These are phyloP conservation scores for Lagria hirta DNA, from an alignment of 2,888 invertebrate genomes.

Conservation along the genomic window DNA sequence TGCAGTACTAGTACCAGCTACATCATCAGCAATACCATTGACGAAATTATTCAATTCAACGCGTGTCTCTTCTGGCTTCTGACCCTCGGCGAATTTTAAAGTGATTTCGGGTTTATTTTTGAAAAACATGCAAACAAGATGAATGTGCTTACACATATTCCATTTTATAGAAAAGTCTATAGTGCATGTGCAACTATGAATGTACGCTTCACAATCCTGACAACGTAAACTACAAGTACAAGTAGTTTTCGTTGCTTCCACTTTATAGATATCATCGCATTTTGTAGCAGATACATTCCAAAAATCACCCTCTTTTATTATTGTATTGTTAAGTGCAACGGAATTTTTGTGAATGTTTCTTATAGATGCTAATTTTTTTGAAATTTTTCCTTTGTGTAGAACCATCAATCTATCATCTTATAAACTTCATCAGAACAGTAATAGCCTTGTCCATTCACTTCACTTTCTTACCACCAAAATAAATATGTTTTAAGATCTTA, in stretches of 20 bases:
- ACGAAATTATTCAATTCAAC: too few species aligned
- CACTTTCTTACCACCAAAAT: slow-evolving; percentile 31
- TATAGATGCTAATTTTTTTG: slow-evolving; percentile 22
- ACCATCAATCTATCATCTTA: slow-evolving; percentile 28
- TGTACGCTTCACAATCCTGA: slow-evolving; percentile 19
- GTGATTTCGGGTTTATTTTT: too few species aligned
- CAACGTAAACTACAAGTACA: slow-evolving; percentile 25
- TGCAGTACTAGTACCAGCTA: too few species aligned
- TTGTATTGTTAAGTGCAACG: slow-evolving; percentile 5
- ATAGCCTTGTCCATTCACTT: slow-evolving; percentile 34
- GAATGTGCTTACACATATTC: slow-evolving; percentile 18
- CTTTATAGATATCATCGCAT: slow-evolving; percentile 8
- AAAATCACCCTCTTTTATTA: slow-evolving; percentile 6
- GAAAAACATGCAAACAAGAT: too few species aligned
- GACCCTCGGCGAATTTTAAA: too few species aligned
- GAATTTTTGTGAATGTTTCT: slow-evolving; percentile 20
- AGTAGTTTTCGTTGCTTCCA: slow-evolving; percentile 3
- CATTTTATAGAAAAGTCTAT: slow-evolving; percentile 18
- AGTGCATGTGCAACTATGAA: slow-evolving; percentile 25
- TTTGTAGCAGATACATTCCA: slow-evolving; percentile 18
- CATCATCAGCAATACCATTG: too few species aligned
- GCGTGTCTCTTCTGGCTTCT: too few species aligned
- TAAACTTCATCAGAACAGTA: slow-evolving; percentile 32
- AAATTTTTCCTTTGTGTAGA: slow-evolving; percentile 35
- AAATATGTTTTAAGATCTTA: too few species aligned